Evolutionary conservation across 1,140 invertebrate species (phyloP).

Genomic region (Panagrolaimus sp.): DNA sequence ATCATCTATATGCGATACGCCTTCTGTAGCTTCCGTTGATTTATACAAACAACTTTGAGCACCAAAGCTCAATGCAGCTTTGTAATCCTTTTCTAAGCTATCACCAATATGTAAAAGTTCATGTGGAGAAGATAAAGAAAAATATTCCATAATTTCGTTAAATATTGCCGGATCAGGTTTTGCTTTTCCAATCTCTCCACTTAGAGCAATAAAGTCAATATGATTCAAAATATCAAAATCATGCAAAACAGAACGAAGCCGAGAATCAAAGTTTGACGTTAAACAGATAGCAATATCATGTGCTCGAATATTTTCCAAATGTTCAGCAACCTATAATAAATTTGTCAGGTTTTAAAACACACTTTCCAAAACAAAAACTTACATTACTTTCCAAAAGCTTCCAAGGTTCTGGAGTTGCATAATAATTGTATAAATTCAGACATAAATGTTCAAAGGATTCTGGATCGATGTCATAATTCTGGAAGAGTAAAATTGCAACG

Average conservation of each 20-base stretch:
- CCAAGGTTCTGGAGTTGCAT: constrained; percentile 20
- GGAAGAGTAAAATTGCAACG: neutral
- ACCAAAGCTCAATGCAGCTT: constrained; percentile 5
- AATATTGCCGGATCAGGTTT: constrained; percentile 26
- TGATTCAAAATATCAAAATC: constrained; percentile 12
- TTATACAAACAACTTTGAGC: constrained; percentile 3
- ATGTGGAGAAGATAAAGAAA: neutral
- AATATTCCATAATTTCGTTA: constrained; percentile 20
- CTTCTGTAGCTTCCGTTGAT: neutral
- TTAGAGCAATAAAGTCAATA: constrained; percentile 22
- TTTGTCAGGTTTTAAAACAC: neutral
- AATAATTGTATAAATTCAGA: constrained; percentile 17
- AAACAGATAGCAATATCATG: constrained; percentile 13
- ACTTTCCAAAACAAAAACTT: constrained; percentile 15
- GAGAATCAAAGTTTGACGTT: constrained; percentile 27
- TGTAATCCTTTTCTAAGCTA: constrained; percentile 24
- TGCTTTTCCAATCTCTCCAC: constrained; percentile 26
- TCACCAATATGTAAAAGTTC: constrained; percentile 25
- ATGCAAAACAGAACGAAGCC: constrained; percentile 20
- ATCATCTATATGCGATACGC: constrained; percentile 6
- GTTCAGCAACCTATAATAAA: neutral
- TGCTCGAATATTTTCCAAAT: neutral
- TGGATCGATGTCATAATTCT: neutral
- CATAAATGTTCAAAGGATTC: constrained; percentile 14
- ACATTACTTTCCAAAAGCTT: constrained; percentile 24